These are phyloP conservation scores for Vanessa atalanta DNA, from an alignment of 1,140 invertebrate genomes.

Conservation along the genomic window DNA sequence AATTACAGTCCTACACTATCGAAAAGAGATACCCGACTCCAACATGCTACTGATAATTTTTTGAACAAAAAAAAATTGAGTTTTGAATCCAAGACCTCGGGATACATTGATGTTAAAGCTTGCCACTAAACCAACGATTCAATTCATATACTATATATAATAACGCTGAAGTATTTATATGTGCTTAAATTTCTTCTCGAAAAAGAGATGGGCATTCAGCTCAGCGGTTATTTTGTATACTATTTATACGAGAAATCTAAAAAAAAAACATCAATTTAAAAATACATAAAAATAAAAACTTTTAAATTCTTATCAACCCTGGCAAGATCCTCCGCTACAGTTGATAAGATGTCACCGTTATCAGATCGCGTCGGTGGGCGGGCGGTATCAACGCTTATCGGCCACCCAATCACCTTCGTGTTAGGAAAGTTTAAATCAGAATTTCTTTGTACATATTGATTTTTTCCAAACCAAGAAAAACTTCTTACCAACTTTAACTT, in stretches of 20 bases:
- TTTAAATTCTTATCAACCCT: background rate
- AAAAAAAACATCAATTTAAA: background rate
- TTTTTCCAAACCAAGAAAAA: background rate
- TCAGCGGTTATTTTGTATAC: too few species aligned
- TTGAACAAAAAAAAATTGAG: too few species aligned
- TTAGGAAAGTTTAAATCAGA: conserved; percentile 8
- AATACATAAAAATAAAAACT: background rate
- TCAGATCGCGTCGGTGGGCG: conserved; percentile 11
- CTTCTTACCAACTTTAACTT: background rate
- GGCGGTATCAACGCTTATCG: conserved; percentile 2
- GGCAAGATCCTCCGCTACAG: background rate
- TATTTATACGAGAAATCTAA: background rate
- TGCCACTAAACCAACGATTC: too few species aligned
- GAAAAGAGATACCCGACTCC: too few species aligned
- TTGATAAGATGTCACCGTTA: conserved; percentile 4
- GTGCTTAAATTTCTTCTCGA: too few species aligned
- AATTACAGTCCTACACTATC: too few species aligned
- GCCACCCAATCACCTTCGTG: conserved; percentile 3
- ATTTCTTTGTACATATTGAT: background rate
- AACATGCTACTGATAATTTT: too few species aligned
- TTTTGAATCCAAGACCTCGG: too few species aligned
- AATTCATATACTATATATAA: too few species aligned
- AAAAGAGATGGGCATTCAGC: too few species aligned
- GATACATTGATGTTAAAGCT: too few species aligned
- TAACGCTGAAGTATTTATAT: background rate